Conservation (phyloP, 2,888 invertebrate genomes). For the Eilema griseolum region DNA sequence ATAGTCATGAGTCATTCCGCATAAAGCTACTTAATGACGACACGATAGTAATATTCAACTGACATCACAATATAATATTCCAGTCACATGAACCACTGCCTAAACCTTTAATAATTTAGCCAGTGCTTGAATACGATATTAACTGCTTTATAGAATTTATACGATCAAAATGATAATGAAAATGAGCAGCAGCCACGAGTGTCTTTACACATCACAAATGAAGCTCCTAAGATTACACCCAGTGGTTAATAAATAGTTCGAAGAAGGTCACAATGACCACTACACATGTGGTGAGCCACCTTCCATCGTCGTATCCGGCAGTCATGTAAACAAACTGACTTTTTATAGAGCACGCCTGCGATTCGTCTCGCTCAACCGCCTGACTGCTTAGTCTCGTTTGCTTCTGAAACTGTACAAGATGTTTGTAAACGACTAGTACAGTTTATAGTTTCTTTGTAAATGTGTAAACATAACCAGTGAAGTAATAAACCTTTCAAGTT, state of each 20-base stretch:
- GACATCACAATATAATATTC: conserved; percentile 61
- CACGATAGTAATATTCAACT: conserved; percentile 66
- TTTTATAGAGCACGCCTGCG: conserved; percentile 81
- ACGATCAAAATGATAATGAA: conserved; percentile 13
- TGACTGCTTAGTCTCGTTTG: conserved; percentile 61
- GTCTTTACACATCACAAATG: conserved; percentile 24
- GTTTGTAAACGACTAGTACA: conserved; percentile 57
- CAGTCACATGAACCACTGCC: conserved; percentile 54
- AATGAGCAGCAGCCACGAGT: conserved; percentile 1
- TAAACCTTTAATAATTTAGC: conserved; percentile 45
- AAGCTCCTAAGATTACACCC: conserved; percentile 23
- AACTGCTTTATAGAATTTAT: conserved; percentile 16
- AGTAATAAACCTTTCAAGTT: conserved; percentile 25
- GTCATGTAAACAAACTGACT: conserved; percentile 79
- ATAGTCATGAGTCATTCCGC: conserved; percentile 69
- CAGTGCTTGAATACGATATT: conserved; percentile 45
- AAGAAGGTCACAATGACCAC: conserved; percentile 65
- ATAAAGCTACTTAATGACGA: conserved; percentile 53
- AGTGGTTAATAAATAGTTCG: conserved; percentile 49
- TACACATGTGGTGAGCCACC: conserved; percentile 74
- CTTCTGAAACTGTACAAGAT: conserved; percentile 55
- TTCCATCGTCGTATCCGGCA: conserved; percentile 73
- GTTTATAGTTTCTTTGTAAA: conserved; percentile 45
- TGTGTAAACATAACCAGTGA: conserved; percentile 29
- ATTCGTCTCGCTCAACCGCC: conserved; percentile 70